phyloP scores from a whole-genome alignment of 2,113 vertebrate species.

The Pogonocichla stellata region DNA sequence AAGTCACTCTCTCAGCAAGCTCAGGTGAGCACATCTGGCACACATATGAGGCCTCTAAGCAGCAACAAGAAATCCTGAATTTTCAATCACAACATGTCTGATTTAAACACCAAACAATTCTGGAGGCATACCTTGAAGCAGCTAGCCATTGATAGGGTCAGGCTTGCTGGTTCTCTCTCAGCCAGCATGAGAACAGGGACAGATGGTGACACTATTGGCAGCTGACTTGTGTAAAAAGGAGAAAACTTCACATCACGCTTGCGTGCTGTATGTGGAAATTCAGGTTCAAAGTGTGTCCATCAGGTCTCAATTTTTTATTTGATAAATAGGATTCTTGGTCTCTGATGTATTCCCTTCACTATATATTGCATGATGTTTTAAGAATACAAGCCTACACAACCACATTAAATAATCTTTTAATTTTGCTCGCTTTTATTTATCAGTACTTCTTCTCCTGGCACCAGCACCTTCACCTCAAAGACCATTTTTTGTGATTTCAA shows the following conservation, averaged over 20 bases:
- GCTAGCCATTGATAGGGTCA: background rate
- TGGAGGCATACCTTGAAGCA: background rate
- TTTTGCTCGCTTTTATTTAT: background rate
- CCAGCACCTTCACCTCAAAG: background rate
- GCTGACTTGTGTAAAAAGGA: background rate
- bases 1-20: background rate
- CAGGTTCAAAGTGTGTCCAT: background rate
- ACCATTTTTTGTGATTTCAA: background rate
- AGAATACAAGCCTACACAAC: background rate
- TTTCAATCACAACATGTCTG: background rate
- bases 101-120: background rate
- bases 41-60: background rate
- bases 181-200: rapidly evolving
- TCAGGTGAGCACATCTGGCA: background rate
- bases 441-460: background rate
- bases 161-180: background rate
- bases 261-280: background rate
- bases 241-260: background rate
- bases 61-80: background rate
- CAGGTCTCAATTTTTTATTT: background rate
- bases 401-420: background rate
- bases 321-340: background rate
- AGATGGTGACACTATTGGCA: background rate
- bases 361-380: background rate
- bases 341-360: background rate